Conservation (phyloP, 2,797 vertebrate species). For the Microctenopoma lineatum region DNA sequence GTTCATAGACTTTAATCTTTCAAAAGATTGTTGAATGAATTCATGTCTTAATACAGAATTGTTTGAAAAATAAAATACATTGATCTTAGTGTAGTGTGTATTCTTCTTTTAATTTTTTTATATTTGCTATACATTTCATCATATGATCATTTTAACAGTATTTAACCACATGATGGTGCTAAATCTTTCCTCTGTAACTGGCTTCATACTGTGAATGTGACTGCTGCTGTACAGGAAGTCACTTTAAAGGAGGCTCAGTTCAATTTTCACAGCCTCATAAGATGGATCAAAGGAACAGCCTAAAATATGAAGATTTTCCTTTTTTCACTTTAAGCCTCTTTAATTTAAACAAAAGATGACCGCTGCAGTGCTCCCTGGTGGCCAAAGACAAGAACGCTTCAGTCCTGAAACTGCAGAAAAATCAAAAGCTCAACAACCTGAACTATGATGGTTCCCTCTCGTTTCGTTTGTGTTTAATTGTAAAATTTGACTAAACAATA, state of each 20-base stretch:
- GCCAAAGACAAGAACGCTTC: slow-evolving; percentile 9
- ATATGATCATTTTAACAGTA: background rate
- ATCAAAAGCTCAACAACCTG: no score
- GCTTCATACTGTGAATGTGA: background rate
- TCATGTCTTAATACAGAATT: slow-evolving; percentile 85
- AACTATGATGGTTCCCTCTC: no score
- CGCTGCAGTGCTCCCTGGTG: slow-evolving; percentile 43
- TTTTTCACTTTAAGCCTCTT: background rate
- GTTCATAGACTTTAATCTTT: slow-evolving; percentile 82
- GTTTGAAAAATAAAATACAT: slow-evolving; percentile 85
- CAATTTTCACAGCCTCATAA: background rate
- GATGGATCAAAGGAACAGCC: background rate
- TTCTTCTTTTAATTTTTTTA: background rate
- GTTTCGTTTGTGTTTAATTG: background rate
- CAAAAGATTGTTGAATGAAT: slow-evolving; percentile 84
- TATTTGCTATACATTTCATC: no score
- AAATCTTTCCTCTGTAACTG: background rate
- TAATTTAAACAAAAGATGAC: background rate
- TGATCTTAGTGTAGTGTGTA: slow-evolving; percentile 74
- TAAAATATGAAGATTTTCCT: background rate
- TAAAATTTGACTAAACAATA: background rate
- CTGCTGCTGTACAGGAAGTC: background rate
- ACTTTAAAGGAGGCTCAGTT: background rate
- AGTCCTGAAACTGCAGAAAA: background rate
- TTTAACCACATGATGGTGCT: slow-evolving; percentile 58